phyloP scores from a whole-genome alignment of 2,113 vertebrate genomes.

The Thryonomys swinderianus region DNA sequence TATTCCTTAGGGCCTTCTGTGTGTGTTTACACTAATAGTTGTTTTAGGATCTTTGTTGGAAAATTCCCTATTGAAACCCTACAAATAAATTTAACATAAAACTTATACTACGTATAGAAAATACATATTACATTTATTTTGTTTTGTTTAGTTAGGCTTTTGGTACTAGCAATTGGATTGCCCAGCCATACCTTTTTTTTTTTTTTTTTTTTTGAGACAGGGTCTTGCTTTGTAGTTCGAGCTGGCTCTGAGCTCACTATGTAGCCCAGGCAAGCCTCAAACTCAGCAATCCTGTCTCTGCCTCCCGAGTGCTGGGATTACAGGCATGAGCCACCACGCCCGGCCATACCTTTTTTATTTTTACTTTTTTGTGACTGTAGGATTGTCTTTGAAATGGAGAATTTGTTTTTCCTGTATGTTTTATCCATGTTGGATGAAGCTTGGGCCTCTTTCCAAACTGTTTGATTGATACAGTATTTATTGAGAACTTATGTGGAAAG shows the following conservation, averaged over 20 bases:
- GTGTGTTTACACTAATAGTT: background rate
- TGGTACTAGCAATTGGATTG: background rate
- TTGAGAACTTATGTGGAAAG: background rate
- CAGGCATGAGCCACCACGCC: no score
- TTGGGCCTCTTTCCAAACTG: background rate
- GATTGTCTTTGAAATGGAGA: constrained; percentile 20
- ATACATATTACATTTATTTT: background rate
- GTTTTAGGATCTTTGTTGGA: background rate
- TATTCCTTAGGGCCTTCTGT: background rate
- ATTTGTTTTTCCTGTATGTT: background rate
- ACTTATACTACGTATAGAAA: background rate
- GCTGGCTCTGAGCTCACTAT: no score
- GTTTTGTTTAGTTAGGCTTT: background rate
- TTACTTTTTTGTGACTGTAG: constrained; percentile 34
- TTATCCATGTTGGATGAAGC: constrained; percentile 16
- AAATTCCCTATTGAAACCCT: constrained; percentile 7
- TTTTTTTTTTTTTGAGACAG: no score
- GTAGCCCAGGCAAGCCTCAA: no score
- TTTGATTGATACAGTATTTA: background rate
- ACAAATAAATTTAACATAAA: background rate
- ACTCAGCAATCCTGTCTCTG: no score
- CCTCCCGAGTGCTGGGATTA: no score
- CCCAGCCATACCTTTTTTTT: background rate
- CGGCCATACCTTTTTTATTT: no score
- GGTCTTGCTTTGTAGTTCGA: no score